phyloP scores from a whole-genome alignment of 2,797 vertebrate genomes.

The Huso huso region DNA sequence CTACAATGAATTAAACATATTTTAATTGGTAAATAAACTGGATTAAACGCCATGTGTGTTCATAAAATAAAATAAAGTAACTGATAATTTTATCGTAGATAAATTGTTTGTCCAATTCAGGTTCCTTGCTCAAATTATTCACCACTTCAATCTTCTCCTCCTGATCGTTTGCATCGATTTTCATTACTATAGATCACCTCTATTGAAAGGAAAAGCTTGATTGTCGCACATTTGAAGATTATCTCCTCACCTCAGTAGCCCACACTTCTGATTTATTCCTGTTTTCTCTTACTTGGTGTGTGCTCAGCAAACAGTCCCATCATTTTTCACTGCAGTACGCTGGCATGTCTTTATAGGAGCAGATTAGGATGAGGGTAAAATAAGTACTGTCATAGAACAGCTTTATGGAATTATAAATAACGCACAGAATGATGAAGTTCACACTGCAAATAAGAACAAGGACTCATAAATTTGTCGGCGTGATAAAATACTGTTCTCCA shows the following conservation, averaged over 20 bases:
- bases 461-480: conserved; percentile 34
- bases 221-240: conserved; percentile 41
- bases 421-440: conserved; percentile 50
- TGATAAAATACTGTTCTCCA: conserved; percentile 29
- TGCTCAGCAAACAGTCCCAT: neutral
- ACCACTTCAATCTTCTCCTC: conserved; percentile 40
- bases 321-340: conserved; percentile 32
- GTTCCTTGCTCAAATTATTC: conserved; percentile 50
- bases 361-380: conserved; percentile 74
- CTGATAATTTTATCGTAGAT: no score
- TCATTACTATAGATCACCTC: conserved; percentile 45
- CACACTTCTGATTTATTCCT: conserved; percentile 56
- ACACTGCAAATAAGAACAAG: conserved; percentile 41
- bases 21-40: no score
- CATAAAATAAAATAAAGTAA: no score
- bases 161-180: conserved; percentile 39
- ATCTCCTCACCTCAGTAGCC: conserved; percentile 45
- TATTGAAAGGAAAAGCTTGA: conserved; percentile 28
- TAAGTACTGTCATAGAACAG: conserved; percentile 69
- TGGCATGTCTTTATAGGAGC: conserved; percentile 54
- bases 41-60: no score
- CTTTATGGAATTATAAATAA: conserved; percentile 89
- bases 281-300: conserved; percentile 28
- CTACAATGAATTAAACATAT: no score
- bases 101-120: conserved; percentile 39